Evolutionary conservation across 2,888 invertebrate species (phyloP).

Genomic region (Phaonia tiefii): DNA sequence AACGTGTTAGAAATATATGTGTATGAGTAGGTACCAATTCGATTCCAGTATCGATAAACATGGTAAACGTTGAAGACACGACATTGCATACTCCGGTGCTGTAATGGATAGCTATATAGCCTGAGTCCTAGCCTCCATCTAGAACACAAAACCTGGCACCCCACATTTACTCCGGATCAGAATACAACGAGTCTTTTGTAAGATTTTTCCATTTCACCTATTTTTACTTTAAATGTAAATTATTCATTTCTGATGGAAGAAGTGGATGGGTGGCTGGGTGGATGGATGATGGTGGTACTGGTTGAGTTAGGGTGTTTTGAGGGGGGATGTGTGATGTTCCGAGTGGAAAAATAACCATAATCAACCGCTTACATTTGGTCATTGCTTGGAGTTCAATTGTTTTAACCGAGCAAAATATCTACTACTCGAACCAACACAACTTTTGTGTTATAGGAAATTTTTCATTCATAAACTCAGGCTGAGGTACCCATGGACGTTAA

Average conservation of each 20-base stretch:
- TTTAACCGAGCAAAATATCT: conserved; percentile 4
- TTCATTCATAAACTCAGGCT: conserved; percentile 62
- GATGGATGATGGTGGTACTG: background rate
- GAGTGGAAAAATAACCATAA: conserved; percentile 10
- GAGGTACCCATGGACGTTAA: no score
- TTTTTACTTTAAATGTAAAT: background rate
- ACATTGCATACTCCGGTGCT: conserved; percentile 62
- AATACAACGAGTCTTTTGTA: conserved; percentile 7
- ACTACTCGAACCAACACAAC: conserved; percentile 3
- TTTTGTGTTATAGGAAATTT: conserved; percentile 12
- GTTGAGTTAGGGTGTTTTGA: background rate
- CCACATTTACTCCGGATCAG: background rate
- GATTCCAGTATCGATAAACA: conserved; percentile 65
- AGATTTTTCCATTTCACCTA: conserved; percentile 27
- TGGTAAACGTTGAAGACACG: conserved; percentile 46
- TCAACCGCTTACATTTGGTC: conserved; percentile 26
- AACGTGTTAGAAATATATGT: conserved; percentile 64
- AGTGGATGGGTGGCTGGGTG: no score
- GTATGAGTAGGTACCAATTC: conserved; percentile 64
- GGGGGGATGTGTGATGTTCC: background rate
- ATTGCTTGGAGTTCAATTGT: conserved; percentile 30
- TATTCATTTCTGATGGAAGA: conserved; percentile 24
- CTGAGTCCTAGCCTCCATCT: conserved; percentile 37
- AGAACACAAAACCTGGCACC: background rate
- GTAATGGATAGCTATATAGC: conserved; percentile 42